Conservation (phyloP, 2,113 vertebrate species). For the Ophthalmolycus amberensis region DNA sequence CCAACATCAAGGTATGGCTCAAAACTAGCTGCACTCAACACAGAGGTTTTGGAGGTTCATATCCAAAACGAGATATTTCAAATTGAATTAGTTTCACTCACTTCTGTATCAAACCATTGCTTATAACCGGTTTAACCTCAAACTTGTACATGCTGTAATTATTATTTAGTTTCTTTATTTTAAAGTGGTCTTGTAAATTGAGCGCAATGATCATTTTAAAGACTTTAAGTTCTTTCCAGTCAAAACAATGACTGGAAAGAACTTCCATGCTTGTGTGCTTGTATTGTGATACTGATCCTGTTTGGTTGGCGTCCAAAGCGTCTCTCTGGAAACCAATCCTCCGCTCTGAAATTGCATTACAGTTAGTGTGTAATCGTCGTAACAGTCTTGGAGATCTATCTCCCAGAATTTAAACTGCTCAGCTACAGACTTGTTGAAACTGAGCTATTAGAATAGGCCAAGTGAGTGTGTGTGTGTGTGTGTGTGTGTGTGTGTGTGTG, state of each 20-base stretch:
- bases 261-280: background rate
- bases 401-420: conserved; percentile 1
- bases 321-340: background rate
- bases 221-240: background rate
- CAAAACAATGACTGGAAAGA: background rate
- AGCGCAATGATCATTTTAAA: background rate
- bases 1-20: conserved; percentile 91
- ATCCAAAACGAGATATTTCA: background rate
- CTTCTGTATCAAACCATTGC: background rate
- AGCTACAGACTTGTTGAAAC: conserved; percentile 2
- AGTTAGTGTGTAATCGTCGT: background rate
- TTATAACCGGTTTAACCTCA: background rate
- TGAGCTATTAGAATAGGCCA: background rate
- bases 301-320: background rate
- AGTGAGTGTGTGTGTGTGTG: background rate
- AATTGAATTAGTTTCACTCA: background rate
- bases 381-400: conserved; percentile 10
- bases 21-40: background rate
- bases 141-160: background rate
- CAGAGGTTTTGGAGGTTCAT: background rate
- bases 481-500: background rate
- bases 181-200: background rate
- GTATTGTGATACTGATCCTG: conserved; percentile 5
- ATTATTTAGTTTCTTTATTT: background rate
- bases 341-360: conserved; percentile 17